Evolutionary conservation across 2,888 invertebrate species (phyloP).

Genomic region (Lasioglossum zephyrum): DNA sequence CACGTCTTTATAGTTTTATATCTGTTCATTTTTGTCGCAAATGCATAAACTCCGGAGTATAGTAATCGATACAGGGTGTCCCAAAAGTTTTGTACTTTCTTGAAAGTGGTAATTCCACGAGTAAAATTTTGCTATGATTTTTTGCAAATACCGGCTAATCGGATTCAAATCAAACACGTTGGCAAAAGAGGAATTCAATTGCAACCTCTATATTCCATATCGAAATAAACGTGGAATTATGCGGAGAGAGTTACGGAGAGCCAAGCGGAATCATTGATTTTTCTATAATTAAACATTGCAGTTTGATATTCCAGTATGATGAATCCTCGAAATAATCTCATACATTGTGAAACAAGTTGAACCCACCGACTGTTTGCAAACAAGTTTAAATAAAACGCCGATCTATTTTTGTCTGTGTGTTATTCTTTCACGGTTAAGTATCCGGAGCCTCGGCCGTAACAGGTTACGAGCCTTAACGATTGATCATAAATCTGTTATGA

Average conservation of each 20-base stretch:
- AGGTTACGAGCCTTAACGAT: constrained; percentile 28
- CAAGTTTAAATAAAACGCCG: constrained; percentile 14
- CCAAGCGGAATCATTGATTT: neutral
- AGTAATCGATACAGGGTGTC: too few relatives aligned
- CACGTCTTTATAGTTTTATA: too few relatives aligned
- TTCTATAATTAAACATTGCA: neutral
- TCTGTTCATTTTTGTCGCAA: neutral
- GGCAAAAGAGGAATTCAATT: neutral
- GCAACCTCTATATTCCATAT: neutral
- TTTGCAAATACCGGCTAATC: neutral
- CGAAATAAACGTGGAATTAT: neutral
- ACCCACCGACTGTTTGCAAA: neutral
- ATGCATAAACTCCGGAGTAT: too few relatives aligned
- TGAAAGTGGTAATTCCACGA: neutral
- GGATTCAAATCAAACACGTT: neutral
- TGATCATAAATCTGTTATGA: constrained; percentile 54
- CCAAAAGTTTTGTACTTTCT: too few relatives aligned
- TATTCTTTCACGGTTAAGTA: constrained; percentile 32
- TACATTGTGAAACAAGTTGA: constrained; percentile 3
- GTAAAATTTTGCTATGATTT: neutral
- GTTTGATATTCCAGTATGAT: neutral
- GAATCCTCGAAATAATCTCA: neutral
- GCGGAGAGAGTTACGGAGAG: neutral
- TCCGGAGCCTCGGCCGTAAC: constrained; percentile 22
- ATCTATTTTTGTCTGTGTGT: constrained; percentile 18